Base-by-base conservation (phyloP, 2,113 vertebrate genomes). In the Colinus virginianus region DNA sequence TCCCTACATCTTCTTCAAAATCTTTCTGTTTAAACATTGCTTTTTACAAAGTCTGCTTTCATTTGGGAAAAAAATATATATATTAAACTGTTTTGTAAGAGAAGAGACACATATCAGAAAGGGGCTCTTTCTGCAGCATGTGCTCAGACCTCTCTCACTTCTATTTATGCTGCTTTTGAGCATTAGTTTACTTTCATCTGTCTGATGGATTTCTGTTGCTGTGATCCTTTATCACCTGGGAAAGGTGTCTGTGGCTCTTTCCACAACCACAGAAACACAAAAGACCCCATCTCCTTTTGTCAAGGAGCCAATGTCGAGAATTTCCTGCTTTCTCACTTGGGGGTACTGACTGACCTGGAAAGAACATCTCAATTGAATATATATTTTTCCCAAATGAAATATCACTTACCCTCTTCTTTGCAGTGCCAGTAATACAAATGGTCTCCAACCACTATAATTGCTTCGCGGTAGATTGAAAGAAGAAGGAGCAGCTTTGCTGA, bases 251-350 rank as follows among this genome's bases (percentile, higher is more conserved):
- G 71, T 82, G 87, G 56, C 48, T 79, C 63, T 58, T 82, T 88
- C 87, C 63, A 56, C 58, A 68, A 59, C 66, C 64, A 19, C 40
- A 23, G 62, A 81, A 88, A 43, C 58, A 90, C 86, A 88, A 85
- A 84, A 78, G 59, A n/a, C n/a, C 76, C 82, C 34, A 64, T 40
- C 86, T 25, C 22, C 45, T 90, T 78, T 49, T 55, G 64, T 87
- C 78, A 21, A 69, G 80, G 34, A 70, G 80, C 69, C 32, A 68
- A 45, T 11, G 48, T 88, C 7, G 11, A 76, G 53, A 51, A 86
- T 91, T 94, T 96, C 94, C 90, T 94, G 78, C 82, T 93, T 83
- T 97, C 94, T 93, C 93, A 84, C 90, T 79, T 61, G 59, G 83
- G 88, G 94, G 79, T 72, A 36, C 79, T 46, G 70, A 87, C 72